Evolutionary conservation across 1,140 invertebrate species (phyloP).

Genomic region (Mercenaria mercenaria): DNA sequence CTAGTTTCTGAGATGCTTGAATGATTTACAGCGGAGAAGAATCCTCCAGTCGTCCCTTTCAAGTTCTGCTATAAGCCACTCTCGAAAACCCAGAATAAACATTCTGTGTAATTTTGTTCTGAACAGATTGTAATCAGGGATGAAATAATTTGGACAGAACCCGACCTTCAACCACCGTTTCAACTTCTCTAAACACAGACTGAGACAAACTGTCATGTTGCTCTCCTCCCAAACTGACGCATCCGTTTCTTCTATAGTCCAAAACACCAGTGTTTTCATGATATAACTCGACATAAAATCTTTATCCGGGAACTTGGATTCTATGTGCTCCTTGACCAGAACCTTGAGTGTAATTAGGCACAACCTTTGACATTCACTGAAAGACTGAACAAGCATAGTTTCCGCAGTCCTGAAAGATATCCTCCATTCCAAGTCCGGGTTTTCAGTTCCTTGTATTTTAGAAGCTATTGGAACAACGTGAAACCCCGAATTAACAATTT

Average conservation of each 20-base stretch:
- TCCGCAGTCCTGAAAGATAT: neutral
- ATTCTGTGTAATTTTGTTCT: neutral
- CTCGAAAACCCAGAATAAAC: neutral
- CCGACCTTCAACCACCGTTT: neutral
- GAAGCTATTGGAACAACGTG: neutral
- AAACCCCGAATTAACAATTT: neutral
- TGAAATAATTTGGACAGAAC: neutral
- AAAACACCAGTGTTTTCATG: conserved; percentile 2
- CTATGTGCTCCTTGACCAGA: neutral
- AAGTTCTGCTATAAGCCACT: neutral
- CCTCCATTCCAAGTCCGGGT: neutral
- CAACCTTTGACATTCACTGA: neutral
- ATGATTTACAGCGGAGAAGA: neutral
- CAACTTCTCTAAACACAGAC: neutral
- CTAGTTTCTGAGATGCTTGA: neutral
- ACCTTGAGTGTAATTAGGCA: neutral
- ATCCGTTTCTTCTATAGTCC: neutral
- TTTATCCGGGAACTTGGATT: neutral
- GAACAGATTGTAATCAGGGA: neutral
- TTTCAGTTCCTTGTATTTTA: neutral
- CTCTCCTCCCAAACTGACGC: neutral
- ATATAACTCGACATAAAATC: conserved; percentile 6
- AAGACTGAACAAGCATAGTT: neutral
- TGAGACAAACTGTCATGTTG: neutral
- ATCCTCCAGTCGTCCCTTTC: neutral